Conservation (phyloP, 2,888 invertebrate genomes). For the Cryptocephalus moraei region DNA sequence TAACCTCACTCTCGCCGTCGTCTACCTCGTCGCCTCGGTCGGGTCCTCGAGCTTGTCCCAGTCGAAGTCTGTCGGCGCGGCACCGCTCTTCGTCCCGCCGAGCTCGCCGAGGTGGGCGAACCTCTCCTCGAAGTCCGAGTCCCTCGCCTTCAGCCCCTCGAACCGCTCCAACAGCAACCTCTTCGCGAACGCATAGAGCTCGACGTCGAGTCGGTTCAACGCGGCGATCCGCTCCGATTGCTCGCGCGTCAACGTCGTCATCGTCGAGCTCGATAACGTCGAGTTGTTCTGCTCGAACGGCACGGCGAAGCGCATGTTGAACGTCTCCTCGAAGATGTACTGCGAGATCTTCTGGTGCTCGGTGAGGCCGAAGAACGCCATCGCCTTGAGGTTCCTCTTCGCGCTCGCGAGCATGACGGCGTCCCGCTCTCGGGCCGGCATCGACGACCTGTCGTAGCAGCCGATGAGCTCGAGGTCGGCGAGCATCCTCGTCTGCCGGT, state of each 20-base stretch:
- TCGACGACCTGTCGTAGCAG: conserved; percentile 82
- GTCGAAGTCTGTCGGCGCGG: conserved; percentile 73
- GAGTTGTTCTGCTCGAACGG: conserved; percentile 89
- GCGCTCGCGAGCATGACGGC: conserved; percentile 88
- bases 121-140: conserved; percentile 70
- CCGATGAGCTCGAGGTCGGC: conserved; percentile 90
- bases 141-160: conserved; percentile 66
- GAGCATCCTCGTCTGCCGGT: conserved; percentile 96
- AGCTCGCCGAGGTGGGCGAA: conserved; percentile 79
- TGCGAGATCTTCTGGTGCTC: conserved; percentile 89
- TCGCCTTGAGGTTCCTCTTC: conserved; percentile 84
- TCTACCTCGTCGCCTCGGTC: conserved; percentile 6
- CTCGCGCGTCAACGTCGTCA: conserved; percentile 62
- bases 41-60: conserved; percentile 75
- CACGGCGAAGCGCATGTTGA: conserved; percentile 80
- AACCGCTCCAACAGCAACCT: conserved; percentile 80
- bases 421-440: conserved; percentile 65
- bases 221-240: conserved; percentile 67
- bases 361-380: conserved; percentile 96
- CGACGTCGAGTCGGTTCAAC: conserved; percentile 81
- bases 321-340: conserved; percentile 90
- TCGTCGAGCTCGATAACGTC: conserved; percentile 74
- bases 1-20: no score
- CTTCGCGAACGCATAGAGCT: conserved; percentile 89
- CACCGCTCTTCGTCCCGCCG: conserved; percentile 38